Base-by-base conservation (phyloP, 2,888 invertebrate genomes). In the Acleris emargana region DNA sequence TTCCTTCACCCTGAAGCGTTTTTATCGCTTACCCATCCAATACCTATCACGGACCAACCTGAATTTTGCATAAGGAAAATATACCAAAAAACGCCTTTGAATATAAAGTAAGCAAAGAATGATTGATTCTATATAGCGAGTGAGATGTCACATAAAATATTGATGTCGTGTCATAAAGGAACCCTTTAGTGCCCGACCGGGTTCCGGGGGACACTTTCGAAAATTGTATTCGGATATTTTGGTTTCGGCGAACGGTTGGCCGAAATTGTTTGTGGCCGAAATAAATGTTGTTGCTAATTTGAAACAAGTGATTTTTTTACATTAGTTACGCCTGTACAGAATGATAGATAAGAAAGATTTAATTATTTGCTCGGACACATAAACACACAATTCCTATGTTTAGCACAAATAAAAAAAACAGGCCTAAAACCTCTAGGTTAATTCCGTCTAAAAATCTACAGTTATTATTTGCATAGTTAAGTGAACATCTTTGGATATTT, bases 91-190 rank as follows among this genome's bases (percentile, higher is more conserved):
- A 82, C 77, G 70, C 75, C 76, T 76, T 73, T 70, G 84, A 84
- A 86, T 87, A 85, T 81, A 81, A 84, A 86, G 79, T 82, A 81
- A 72, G 75, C 73, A 73, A 54, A 69, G 76, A 77, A 84, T 86
- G 84, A 86, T 84, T 86, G 84, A 86, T 86, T 84, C 76, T 78
- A 78, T 77, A 80, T 75, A 69, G 70, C 68, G 69, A 69, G 73
- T 71, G 75, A 71, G 73, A 74, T 79, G 82, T 79, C 81, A 70
- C 78, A 81, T 84, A 82, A 83, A 85, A 83, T 83, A 86, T 85
- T 82, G 81, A 83, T 81, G 53, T 62, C 51, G 43, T 16, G 38
- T 53, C 66, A 61, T 71, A 69, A 68, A 68, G 62, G 58, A 54
- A 58, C 62, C 68, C 64, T 68, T 67, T 51, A 57, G 52, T 52